Evolutionary conservation across 1,140 invertebrate species (phyloP), one percentile per base, ranked within the genome.

Genomic region (Anastrepha obliqua): DNA sequence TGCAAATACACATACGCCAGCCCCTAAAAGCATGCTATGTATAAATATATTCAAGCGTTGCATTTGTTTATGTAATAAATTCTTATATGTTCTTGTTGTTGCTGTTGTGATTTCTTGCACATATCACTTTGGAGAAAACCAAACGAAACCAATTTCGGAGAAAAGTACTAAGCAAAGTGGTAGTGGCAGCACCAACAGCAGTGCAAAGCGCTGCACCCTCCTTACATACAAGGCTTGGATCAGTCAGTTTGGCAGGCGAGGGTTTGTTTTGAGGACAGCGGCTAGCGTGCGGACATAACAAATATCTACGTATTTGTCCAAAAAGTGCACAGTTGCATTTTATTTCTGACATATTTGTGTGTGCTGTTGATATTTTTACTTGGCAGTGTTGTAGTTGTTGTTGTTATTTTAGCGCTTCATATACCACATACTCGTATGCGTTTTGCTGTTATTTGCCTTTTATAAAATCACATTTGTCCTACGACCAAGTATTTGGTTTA

Each of bases 301-400:
- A 81, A 81, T 81, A 81, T 81, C 74, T 20, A 55, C 17, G 74
- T 55, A 81, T 81, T 81, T 81, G 74, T 81, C 47, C 47, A 55
- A 81, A 81, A 81, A 81, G 74, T 81, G 74, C 74, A 81, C 74
- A 81, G 74, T 81, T 81, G 74, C 74, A 81, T 81, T 81, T 81
- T 55, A 81, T 81, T 81, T 81, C 74, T 81, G 74, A 81, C 74
- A 81, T 81, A 81, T 81, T 81, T 81, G 74, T 81, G 74, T n/a
- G 51, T 51, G 74, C 47, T 81, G 39, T 17, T 81, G 44, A 81
- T 81, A 81, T 55, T 81, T 81, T 55, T 81, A 29, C 29, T 29
- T 29, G 29, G 1, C 29, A 29, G 29, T 29, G 29, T n/a, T 29
- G 15, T 55, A 55, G 74, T 81, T 6, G 74, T 81, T 81, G 47